phyloP scores from a whole-genome alignment of 2,113 vertebrate genomes.

The Cochlearius cochlearius region DNA sequence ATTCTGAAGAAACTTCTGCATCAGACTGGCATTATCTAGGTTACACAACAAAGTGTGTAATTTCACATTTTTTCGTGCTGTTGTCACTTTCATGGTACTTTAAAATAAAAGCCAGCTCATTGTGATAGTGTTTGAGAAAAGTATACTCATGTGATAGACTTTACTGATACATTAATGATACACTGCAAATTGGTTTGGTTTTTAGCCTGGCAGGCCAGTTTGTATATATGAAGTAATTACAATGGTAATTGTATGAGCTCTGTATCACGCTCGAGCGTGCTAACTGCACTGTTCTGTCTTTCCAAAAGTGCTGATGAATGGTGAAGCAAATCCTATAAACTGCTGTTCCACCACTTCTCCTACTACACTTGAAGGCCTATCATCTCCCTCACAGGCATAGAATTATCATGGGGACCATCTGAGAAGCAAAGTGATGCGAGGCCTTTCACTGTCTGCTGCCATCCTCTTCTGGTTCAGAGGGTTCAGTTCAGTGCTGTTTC shows the following conservation, averaged over 20 bases:
- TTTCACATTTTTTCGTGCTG: background rate
- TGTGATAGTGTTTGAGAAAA: background rate
- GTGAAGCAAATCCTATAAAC: background rate
- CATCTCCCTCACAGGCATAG: background rate
- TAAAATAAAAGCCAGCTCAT: background rate
- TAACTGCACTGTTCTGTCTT: background rate
- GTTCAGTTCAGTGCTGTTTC: background rate
- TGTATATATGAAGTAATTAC: background rate
- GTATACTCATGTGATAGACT: background rate
- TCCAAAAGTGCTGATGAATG: background rate
- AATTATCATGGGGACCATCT: background rate
- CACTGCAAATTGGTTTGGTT: background rate
- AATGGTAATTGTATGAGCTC: background rate
- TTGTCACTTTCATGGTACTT: background rate
- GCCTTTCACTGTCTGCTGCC: background rate
- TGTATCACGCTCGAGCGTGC: background rate
- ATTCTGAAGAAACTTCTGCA: background rate
- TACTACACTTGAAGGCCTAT: background rate
- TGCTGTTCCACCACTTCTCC: background rate
- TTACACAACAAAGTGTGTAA: background rate
- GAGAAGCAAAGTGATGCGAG: background rate
- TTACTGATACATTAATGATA: background rate
- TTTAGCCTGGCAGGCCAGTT: background rate
- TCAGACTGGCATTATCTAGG: background rate
- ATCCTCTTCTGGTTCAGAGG: background rate